Base-by-base conservation (phyloP, 2,888 invertebrate genomes). In the Steinernema carpocapsae region DNA sequence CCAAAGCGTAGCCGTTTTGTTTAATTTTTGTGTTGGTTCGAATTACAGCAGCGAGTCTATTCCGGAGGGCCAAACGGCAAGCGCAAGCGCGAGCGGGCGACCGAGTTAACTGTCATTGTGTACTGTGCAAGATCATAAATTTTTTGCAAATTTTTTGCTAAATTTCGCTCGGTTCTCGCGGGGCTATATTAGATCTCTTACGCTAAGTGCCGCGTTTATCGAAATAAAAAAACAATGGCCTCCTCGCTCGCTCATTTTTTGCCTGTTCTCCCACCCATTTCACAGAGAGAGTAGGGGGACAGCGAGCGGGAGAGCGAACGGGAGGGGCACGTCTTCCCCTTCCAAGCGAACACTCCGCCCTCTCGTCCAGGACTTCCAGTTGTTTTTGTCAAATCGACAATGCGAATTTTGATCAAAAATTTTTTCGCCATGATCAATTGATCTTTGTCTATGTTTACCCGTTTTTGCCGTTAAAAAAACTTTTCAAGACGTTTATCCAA, bases 341-440 rank as follows among this genome's bases (percentile, higher is more conserved):
- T n/a, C 48, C 48, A 48, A 14, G 48, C 37, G 37, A 37, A 37
- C 52, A 24, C 52, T 24, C 52, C 52, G 52, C 52, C 52, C 24
- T 52, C 24, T 12, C 19, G 24, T 24, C 52, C 22, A 52, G 64
- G 10, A 29, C 64, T 64, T 64, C 29, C 64, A 64, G 64, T 64
- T 64, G 64, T 64, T 64, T 64, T 64, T 64, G 64, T 64, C 32
- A 64, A 64, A 26, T 32, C 64, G 64, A 64, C 64, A 64, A 32
- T 64, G 64, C 29, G 64, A 64, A 64, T 64, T 64, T 64, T 64
- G 64, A 64, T 64, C 64, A 64, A 64, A 56, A 64, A 56, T 29
- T 64, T 64, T 64, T 64, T 29, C 64, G 64, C 64, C 64, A 64
- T 64, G 64, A 64, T 64, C 64, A 26, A 64, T 64, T 64, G 64